A percentile compares a stretch with the other conserved stretches of the same genome.
These are phyloP conservation scores for Amazona finschi DNA, from an alignment of 2,797 vertebrate species.

Conservation along the genomic window DNA sequence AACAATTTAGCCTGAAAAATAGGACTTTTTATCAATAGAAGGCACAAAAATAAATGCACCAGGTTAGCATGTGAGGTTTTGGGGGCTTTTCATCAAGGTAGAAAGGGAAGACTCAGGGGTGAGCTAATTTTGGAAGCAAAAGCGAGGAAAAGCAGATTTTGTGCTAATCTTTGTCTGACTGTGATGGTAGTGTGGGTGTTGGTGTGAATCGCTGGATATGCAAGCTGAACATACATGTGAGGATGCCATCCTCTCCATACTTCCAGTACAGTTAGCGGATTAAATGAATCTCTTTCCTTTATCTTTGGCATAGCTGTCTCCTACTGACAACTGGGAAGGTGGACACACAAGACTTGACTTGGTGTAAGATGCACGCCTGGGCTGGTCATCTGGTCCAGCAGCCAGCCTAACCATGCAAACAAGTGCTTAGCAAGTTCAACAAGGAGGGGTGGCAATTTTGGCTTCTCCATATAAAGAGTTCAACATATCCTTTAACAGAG, in stretches of 20 bases:
- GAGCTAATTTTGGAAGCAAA: neutral
- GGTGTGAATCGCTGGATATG: neutral
- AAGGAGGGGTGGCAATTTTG: neutral
- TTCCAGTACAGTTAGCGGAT: neutral
- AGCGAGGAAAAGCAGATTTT: neutral
- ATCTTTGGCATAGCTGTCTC: neutral
- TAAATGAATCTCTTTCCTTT: neutral
- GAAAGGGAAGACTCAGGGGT: neutral
- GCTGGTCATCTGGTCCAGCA: neutral
- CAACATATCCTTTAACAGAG: neutral
- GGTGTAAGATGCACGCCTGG: neutral
- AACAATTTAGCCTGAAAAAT: neutral
- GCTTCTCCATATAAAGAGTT: neutral
- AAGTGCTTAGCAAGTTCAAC: neutral
- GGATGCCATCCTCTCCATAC: neutral
- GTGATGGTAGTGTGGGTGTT: neutral
- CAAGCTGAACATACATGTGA: neutral
- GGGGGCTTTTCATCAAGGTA: neutral
- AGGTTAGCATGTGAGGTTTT: neutral
- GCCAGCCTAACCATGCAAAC: neutral
- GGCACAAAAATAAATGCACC: neutral
- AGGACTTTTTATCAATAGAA: neutral
- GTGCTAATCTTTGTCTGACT: neutral
- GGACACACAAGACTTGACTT: neutral
- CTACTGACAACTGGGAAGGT: neutral